Evolutionary conservation across 2,888 invertebrate species (phyloP).

Genomic region (Xestia c-nigrum): DNA sequence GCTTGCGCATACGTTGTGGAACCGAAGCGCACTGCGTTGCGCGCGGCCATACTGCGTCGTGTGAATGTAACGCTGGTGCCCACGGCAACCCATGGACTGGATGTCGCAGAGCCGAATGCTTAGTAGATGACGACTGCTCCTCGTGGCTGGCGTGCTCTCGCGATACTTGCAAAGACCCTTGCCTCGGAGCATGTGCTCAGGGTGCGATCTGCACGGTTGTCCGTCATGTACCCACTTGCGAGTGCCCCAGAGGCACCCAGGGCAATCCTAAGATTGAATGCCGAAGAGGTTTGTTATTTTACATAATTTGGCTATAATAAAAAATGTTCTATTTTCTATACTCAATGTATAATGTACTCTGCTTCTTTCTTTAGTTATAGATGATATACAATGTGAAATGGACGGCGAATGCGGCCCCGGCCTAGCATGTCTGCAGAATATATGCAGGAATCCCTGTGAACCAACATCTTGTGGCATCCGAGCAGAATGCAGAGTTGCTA

Average conservation of each 20-base stretch:
- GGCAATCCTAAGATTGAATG: conserved; percentile 95
- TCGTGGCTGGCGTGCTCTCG: conserved; percentile 94
- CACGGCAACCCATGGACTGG: conserved; percentile 95
- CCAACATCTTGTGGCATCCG: conserved; percentile 95
- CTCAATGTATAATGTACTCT: neutral
- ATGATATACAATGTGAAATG: conserved; percentile 92
- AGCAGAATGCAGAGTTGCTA: conserved; percentile 96
- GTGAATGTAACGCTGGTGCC: conserved; percentile 94
- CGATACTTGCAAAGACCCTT: conserved; percentile 95
- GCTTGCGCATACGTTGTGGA: conserved; percentile 95
- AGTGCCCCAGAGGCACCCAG: conserved; percentile 95
- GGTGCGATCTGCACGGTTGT: conserved; percentile 94
- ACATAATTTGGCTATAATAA: neutral
- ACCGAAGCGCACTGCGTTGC: conserved; percentile 94
- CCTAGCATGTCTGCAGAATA: conserved; percentile 94
- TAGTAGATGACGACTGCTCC: conserved; percentile 94
- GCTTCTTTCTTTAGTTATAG: conserved; percentile 80
- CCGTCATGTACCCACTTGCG: conserved; percentile 94
- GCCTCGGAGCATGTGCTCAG: conserved; percentile 95
- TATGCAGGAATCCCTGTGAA: conserved; percentile 95
- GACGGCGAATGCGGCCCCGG: conserved; percentile 97
- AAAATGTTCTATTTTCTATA: neutral
- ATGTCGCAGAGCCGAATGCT: conserved; percentile 95
- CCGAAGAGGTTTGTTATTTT: conserved; percentile 84
- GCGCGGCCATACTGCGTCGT: conserved; percentile 94